Conservation (phyloP, 2,888 invertebrate genomes). For the Tineola bisselliella region DNA sequence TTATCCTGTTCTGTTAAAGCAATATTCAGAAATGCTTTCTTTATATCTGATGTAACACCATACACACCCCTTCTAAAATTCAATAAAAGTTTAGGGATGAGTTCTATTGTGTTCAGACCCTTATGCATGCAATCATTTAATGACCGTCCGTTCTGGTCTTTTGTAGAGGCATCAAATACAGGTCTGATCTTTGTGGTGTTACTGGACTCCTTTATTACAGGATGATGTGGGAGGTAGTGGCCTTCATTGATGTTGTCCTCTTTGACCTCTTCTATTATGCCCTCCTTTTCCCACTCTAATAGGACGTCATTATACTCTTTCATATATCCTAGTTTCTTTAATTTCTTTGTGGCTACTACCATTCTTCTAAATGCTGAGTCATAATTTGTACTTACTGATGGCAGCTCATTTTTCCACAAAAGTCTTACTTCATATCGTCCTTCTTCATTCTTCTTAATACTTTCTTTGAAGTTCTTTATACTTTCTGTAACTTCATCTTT, state of each 20-base stretch:
- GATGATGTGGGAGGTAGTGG: slow-evolving; percentile 22
- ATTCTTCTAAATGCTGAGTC: neutral
- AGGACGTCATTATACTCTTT: slow-evolving; percentile 6
- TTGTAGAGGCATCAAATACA: slow-evolving; percentile 24
- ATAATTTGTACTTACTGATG: neutral
- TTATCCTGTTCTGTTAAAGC: slow-evolving; percentile 21
- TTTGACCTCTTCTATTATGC: neutral
- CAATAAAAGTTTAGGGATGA: slow-evolving; percentile 17
- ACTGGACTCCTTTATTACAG: slow-evolving; percentile 21
- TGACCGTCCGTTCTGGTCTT: slow-evolving; percentile 19
- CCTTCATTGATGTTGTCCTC: neutral
- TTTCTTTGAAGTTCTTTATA: neutral
- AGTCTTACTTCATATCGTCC: neutral
- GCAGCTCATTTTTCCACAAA: neutral
- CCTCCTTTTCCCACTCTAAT: neutral
- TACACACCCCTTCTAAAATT: slow-evolving; percentile 18
- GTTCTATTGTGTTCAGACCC: slow-evolving; percentile 24
- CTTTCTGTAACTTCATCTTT: neutral
- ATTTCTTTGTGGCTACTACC: neutral
- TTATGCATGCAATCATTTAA: slow-evolving; percentile 26
- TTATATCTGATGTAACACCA: slow-evolving; percentile 23
- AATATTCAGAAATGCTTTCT: slow-evolving; percentile 27
- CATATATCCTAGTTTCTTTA: neutral
- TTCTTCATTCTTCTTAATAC: neutral
- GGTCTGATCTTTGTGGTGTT: slow-evolving; percentile 23